Base-by-base conservation (phyloP, 2,888 invertebrate species). In the Metacarcinus magister region DNA sequence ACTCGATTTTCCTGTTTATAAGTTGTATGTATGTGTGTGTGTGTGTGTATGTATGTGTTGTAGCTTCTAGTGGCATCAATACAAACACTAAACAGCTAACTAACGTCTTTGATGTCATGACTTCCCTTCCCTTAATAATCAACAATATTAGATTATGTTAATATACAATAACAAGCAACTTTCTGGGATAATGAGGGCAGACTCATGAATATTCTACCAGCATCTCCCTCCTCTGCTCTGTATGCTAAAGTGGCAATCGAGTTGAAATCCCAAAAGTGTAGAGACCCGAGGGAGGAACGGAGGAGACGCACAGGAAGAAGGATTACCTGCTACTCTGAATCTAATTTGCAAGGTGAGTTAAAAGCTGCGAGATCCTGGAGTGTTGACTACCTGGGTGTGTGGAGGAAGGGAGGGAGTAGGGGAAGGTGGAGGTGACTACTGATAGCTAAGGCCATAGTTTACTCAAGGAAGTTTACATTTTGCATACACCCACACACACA, bases 261-360 rank as follows among this genome's bases (percentile, higher is more conserved):
- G 32, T 82, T 82, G 82, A 82, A 32, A 82, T 32, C 82, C 82
- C 82, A 82, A 82, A 82, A 82, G 82, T 82, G 82, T 82, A 13
- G 82, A 82, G 82, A 16, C 75, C 75, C 32, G 82, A 82, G 82
- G 28, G 82, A 82, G 82, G 82, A 32, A 82, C 8, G 32, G 32
- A 82, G 82, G 82, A 32, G 82, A 32, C 82, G 32, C 82, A 23
- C 28, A 10, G 82, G 82, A 32, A 82, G 82, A 82, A 82, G 32
- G 82, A 82, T 82, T 82, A 82, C 82, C 82, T 82, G 28, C 82
- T 82, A 32, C 82, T 82, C 28, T 82, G 82, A 82, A 82, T 82
- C 32, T 82, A 82, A 82, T 82, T 82, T 82, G 82, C 82, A 82
- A 32, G 32, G 82, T 82, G 82, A 82, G 82, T 82, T 82, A 82